phyloP scores from a whole-genome alignment of 2,797 vertebrate species.

The Tenualosa ilisha region DNA sequence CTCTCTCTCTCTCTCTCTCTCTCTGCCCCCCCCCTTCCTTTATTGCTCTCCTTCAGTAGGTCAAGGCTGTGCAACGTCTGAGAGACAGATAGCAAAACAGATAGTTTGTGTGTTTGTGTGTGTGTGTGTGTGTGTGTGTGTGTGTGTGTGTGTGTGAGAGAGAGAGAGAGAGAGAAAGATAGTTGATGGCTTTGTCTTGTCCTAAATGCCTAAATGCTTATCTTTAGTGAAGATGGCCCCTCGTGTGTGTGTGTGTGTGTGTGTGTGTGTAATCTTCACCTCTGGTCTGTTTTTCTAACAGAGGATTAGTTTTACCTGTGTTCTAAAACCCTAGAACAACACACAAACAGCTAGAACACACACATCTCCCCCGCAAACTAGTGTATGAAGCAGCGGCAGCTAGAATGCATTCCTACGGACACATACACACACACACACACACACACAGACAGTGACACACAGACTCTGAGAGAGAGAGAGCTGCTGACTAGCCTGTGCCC shows the following conservation, averaged over 20 bases:
- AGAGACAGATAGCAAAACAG: constrained; percentile 45
- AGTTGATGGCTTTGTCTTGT: constrained; percentile 49
- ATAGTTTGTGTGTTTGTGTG: too few relatives aligned
- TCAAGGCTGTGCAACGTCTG: constrained; percentile 62
- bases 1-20: too few relatives aligned
- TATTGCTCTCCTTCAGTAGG: constrained; percentile 39
- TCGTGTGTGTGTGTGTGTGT: not conserved
- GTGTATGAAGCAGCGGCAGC: not conserved
- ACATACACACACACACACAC: too few relatives aligned
- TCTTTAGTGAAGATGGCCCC: not conserved
- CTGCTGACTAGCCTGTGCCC: not conserved
- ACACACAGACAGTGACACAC: not conserved
- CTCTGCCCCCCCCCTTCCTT: too few relatives aligned
- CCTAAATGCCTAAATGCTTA: constrained; percentile 23
- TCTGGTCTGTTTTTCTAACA: constrained; percentile 68
- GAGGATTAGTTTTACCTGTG: constrained; percentile 42
- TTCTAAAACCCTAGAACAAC: not conserved
- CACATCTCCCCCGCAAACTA: not conserved
- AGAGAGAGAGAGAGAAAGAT: too few relatives aligned
- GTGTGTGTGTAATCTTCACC: constrained; percentile 70
- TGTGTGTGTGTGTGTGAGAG: not conserved
- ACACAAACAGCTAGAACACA: not conserved
- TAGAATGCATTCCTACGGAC: not conserved
- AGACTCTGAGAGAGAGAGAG: not conserved
- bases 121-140: not conserved